Evolutionary conservation across 1,140 invertebrate species (phyloP), one percentile per base, ranked within the genome.

Genomic region (Teleogryllus occipitalis): DNA sequence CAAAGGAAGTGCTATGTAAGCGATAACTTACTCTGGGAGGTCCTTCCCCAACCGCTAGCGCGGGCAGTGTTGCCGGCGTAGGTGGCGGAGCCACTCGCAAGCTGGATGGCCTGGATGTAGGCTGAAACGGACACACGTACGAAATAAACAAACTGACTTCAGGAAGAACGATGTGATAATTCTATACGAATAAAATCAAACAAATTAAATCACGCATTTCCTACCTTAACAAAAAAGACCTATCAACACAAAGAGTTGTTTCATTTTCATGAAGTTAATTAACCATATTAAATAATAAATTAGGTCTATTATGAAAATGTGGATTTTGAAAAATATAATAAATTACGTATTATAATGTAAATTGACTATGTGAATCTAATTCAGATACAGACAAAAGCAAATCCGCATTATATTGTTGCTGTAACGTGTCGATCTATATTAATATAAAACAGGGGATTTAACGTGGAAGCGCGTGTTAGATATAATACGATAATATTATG

Each of bases 261-360:
- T 39, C 27, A 39, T 39, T 2, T 39, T 39, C 27, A 39, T 39
- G 1, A 39, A 39, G 27, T 65, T 65, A 65, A 65, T 14, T 65
- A 65, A 14, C 10, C 2, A 65, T 65, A 14, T 65, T 14, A 65
- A 1, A 65, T 65, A 65, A 65, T 65, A 65, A 14, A 14, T 65
- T 7, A 65, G 3, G 3, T 65, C 18, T 65, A 3, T 65, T 3
- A 65, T 1, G 2, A 14, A 18, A 65, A 65, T 10, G 7, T 14
- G 54, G 27, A 81, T 81, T 18, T 81, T 81, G 7, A 6, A 12
- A 75, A 47, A 6, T 75, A 6, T 14, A 47, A 39, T 4, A 27
- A 47, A 5, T 27, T 47, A 47, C n/a, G 2, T 47, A 75, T 47
- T 39, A 39, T 39, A 1, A 39, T 2, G 27, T 5, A 39, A 39